Base-by-base conservation (phyloP, 2,888 invertebrate genomes). In the Acleris literana region DNA sequence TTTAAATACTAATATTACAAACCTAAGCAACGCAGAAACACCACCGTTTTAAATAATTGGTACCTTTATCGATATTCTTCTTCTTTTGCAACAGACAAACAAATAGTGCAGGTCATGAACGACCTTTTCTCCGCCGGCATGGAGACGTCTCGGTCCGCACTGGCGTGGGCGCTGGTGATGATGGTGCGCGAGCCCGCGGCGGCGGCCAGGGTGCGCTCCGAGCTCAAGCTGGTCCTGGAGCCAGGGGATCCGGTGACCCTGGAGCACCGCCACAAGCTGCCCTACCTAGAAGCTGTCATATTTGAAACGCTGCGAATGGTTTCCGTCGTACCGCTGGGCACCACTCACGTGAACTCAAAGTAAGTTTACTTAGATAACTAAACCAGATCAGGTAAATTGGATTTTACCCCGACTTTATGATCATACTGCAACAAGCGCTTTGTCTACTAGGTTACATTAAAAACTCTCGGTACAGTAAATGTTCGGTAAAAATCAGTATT, bases 41-140 rank as follows among this genome's bases (percentile, higher is more conserved):
- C 7, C 25, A 33, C 33, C 9, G 9, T 33, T 33, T 9, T 33
- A 1, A 9, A 9, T 33, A 3, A 9, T 3, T 9, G 33, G 33
- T 33, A 9, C 33, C 33, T 33, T 33, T 9, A 33, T 9, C 9
- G 3, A 9, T 33, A 9, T 0, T 9, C 0, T 33, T 33, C 33
- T 33, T 33, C 9, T 33, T 9, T 33, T 33, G 9, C 3, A 63
- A 17, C 88, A 96, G 97, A 96, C 85, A 95, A 95, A 58, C 97
- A 97, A 86, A 94, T 97, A 82, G 96, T 97, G 61, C 97, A 97
- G 88, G 95, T 97, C 25, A 95, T 97, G 85, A 96, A 96, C 53
- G 97, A 97, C 82, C 92, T 97, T 22, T 97, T 97, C 88, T 96
- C 96, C 17, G 97, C 97, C 44, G 97, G 97, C 22, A 96, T 97